These are phyloP conservation scores for Xestia sexstrigata DNA, from an alignment of 2,888 invertebrate genomes.

Conservation along the genomic window DNA sequence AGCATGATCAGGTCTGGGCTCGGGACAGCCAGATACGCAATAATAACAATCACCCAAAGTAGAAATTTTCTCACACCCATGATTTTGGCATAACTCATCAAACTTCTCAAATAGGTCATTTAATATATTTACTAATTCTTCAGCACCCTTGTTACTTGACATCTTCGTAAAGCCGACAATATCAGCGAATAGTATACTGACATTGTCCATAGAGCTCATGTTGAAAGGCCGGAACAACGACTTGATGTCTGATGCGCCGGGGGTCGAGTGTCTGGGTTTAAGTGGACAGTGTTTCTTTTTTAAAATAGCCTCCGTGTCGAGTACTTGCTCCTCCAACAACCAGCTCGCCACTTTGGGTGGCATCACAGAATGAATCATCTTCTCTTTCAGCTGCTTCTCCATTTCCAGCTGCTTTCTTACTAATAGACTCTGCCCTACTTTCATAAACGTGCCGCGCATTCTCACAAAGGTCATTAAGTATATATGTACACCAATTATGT, in stretches of 20 bases:
- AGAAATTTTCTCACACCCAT: slow-evolving; percentile 99
- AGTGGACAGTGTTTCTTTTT: slow-evolving; percentile 87
- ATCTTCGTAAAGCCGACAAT: slow-evolving; percentile 99
- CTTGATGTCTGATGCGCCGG: slow-evolving; percentile 93
- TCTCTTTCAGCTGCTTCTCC: slow-evolving; percentile 98
- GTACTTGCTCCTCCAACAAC: slow-evolving; percentile 94
- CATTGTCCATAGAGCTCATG: slow-evolving; percentile 99
- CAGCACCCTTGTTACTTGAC: slow-evolving; percentile 99
- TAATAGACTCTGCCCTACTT: slow-evolving; percentile 97
- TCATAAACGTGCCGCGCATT: slow-evolving; percentile 98
- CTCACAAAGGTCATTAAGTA: slow-evolving; percentile 97
- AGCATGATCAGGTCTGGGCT: slow-evolving; percentile 97
- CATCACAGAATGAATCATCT: slow-evolving; percentile 99
- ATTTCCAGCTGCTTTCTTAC: slow-evolving; percentile 97
- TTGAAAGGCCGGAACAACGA: slow-evolving; percentile 98
- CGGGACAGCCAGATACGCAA: slow-evolving; percentile 98
- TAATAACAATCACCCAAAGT: slow-evolving; percentile 98
- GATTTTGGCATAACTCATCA: slow-evolving; percentile 96
- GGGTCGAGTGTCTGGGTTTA: slow-evolving; percentile 88
- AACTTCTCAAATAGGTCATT: slow-evolving; percentile 99
- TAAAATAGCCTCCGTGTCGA: slow-evolving; percentile 90
- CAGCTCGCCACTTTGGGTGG: slow-evolving; percentile 97
- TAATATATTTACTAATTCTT: slow-evolving; percentile 98
- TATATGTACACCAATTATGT: slow-evolving; percentile 98
- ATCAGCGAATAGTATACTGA: slow-evolving; percentile 99